Base-by-base conservation (phyloP, 2,797 vertebrate species). In the Loriculus beryllinus region DNA sequence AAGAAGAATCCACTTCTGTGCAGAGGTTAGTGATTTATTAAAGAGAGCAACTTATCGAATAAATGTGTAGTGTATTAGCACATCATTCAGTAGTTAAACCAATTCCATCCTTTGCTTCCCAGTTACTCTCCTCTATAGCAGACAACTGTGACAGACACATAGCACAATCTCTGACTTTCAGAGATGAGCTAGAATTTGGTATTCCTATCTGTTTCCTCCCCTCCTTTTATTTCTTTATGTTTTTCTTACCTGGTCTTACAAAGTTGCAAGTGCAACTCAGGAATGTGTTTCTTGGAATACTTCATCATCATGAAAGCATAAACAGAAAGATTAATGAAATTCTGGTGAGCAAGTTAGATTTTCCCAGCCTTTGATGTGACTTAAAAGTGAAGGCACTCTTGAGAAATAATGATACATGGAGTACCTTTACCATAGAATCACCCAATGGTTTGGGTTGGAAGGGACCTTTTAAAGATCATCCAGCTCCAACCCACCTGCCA, bases 1-100 rank as follows among this genome's bases (percentile, higher is more conserved):
- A 86, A 67, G 79, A 88, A 57, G 74, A 95, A 97, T 97, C 95
- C 92, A 78, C 94, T 97, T 92, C 94, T 91, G 83, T 83, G 78
- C 43, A 92, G 59, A 76, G 87, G 97, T 92, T 78, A 82, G 42
- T 74, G 74, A 86, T 86, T 39, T 86, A 89, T 90, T 81, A 77
- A 88, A 94, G 56, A 76, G 33, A 84, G 37, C 60, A 86, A 91
- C 59, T 81, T 90, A 90, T 70, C 60, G 88, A 93, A 96, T 79
- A 60, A 95, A 96, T 63, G 59, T 96, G 79, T 56, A 83, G 51
- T 88, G 93, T 88, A 91, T 94, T 96, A 96, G 83, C 75, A 94
- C 86, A 49, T 86, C 51, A 85, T 85, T 95, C 88, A 94, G 75
- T 48, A 91, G 70, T 86, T 89, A 93, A 71, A 86, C 86, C 64